Percentiles rank a stretch among this genome's conserved stretches.
These are phyloP conservation scores for Mormyrus lacerda DNA, from an alignment of 2,113 vertebrate genomes.

Conservation along the genomic window DNA sequence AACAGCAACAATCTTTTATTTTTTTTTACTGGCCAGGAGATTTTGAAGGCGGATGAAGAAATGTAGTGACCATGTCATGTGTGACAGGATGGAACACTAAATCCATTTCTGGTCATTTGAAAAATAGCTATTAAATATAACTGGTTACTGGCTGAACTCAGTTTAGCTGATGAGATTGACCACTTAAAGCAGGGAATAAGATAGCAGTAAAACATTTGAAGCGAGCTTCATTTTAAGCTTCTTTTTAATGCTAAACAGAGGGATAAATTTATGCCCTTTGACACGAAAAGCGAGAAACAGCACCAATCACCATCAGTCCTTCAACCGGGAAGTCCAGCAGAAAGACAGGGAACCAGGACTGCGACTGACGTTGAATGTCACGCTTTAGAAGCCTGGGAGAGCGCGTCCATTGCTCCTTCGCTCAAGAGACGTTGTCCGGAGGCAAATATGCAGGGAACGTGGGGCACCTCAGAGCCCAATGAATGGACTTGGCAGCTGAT, in stretches of 20 bases:
- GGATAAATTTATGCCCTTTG: background rate
- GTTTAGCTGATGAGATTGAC: background rate
- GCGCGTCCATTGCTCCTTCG: background rate
- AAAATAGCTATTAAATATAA: background rate
- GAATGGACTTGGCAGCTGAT: slow-evolving; percentile 4
- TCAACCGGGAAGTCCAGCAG: background rate
- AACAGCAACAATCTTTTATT: background rate
- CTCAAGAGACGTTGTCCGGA: slow-evolving; percentile 3
- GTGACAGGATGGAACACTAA: background rate
- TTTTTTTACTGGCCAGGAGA: background rate
- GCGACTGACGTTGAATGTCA: background rate
- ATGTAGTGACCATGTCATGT: background rate
- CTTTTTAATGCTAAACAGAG: background rate
- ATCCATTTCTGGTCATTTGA: background rate
- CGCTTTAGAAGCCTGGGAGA: background rate
- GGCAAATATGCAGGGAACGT: slow-evolving; percentile 13
- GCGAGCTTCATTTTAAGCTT: background rate
- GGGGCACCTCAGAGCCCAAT: slow-evolving; percentile 1
- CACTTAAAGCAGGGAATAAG: background rate
- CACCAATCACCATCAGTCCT: background rate
- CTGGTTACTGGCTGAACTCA: background rate
- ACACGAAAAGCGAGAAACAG: background rate
- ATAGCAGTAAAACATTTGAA: background rate
- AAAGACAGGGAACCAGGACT: background rate
- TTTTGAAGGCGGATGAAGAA: background rate